These are phyloP conservation scores for Drosophila pruinosa DNA, from an alignment of 1,140 invertebrate genomes.

Conservation along the genomic window DNA sequence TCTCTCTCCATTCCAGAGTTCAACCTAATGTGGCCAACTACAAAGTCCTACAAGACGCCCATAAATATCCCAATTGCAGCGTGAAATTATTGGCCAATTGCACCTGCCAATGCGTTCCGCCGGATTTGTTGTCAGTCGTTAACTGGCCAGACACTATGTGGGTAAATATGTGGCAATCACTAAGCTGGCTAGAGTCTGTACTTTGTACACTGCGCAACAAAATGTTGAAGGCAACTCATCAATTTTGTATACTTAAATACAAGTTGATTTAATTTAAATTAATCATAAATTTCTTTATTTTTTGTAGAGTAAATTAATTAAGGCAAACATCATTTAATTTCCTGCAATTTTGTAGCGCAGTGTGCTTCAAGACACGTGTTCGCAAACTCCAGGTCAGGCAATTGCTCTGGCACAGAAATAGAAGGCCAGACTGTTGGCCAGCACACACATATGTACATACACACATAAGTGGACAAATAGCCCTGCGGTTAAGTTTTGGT, in stretches of 20 bases:
- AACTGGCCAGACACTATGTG: not conserved
- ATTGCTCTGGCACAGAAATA: slow-evolving; percentile 46
- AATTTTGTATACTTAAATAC: too few relatives aligned
- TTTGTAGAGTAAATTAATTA: too few relatives aligned
- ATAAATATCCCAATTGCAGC: slow-evolving; percentile 56
- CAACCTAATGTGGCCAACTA: slow-evolving; percentile 33
- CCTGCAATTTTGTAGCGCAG: not conserved
- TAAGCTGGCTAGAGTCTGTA: not conserved
- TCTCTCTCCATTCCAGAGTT: slow-evolving; percentile 4
- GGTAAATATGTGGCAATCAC: not conserved
- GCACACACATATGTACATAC: not conserved
- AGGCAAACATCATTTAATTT: not conserved
- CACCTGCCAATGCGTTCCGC: slow-evolving; percentile 61
- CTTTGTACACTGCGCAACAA: slow-evolving; percentile 3
- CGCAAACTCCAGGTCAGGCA: not conserved
- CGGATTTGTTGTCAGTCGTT: slow-evolving; percentile 6
- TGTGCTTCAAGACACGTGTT: slow-evolving; percentile 28
- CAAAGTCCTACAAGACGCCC: slow-evolving; percentile 48
- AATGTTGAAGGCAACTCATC: too few relatives aligned
- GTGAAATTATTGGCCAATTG: slow-evolving; percentile 71
- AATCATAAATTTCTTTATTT: too few relatives aligned
- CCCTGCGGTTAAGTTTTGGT: slow-evolving; percentile 66
- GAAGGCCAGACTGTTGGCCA: slow-evolving; percentile 25
- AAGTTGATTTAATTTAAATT: too few relatives aligned
- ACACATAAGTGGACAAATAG: slow-evolving; percentile 56